Evolutionary conservation across 2,113 vertebrate species (phyloP).

Genomic region (Xiphorhynchus elegans): DNA sequence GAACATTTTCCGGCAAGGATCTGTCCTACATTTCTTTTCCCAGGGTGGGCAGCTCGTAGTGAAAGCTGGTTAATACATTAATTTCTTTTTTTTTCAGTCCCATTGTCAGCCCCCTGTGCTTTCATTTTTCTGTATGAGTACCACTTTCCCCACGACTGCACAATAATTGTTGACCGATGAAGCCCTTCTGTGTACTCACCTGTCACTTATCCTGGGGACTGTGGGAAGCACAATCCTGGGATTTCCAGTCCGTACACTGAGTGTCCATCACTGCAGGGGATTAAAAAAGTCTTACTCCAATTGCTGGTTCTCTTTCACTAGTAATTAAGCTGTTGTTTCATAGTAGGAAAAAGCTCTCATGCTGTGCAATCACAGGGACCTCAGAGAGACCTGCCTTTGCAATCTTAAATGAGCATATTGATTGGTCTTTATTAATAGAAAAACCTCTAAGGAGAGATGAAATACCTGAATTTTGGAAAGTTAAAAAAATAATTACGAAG

Average conservation of each 20-base stretch:
- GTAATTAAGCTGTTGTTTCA: conserved; percentile 22
- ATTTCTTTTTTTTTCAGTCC: neutral
- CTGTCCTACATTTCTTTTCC: neutral
- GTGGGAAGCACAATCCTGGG: neutral
- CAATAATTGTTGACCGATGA: neutral
- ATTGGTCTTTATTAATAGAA: conserved; percentile 14
- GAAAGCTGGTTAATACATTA: fast-evolving
- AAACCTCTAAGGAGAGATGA: neutral
- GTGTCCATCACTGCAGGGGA: neutral
- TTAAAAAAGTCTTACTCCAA: neutral
- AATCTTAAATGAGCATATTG: neutral
- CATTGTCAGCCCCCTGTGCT: neutral
- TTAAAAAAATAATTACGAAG: neutral
- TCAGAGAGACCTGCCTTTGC: neutral
- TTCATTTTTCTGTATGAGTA: neutral
- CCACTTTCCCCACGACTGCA: neutral
- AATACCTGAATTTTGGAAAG: neutral
- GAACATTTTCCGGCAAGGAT: neutral
- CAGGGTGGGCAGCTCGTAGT: neutral
- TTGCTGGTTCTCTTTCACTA: neutral
- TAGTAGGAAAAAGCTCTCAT: conserved; percentile 1
- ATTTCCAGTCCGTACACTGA: neutral
- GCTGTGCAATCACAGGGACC: neutral
- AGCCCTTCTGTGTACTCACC: neutral
- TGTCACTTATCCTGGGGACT: neutral